phyloP scores from a whole-genome alignment of 2,113 vertebrate genomes.

The Lates calcarifer region DNA sequence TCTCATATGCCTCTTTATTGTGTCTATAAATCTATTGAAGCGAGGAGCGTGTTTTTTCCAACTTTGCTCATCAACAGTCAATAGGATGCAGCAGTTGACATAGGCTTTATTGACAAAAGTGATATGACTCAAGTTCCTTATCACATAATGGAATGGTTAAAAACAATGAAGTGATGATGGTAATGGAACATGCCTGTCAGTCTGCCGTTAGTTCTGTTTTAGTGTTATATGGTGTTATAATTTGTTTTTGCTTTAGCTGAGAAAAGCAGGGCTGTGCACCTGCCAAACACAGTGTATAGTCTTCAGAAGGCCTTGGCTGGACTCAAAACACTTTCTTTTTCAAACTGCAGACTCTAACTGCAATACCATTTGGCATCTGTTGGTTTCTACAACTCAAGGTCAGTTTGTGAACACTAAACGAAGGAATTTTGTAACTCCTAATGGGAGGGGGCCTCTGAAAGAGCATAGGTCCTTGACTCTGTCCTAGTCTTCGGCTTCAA shows the following conservation, averaged over 20 bases:
- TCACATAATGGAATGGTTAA: constrained; percentile 41
- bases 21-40: constrained; percentile 47
- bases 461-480: constrained; percentile 11
- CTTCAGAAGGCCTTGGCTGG: background rate
- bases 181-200: constrained; percentile 7
- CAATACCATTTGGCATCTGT: constrained; percentile 32
- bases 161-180: background rate
- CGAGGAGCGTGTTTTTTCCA: constrained; percentile 26
- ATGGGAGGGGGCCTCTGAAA: background rate
- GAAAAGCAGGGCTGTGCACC: background rate
- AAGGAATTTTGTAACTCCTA: background rate
- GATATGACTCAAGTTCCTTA: constrained; percentile 33
- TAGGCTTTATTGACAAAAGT: constrained; percentile 25
- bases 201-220: constrained; percentile 1
- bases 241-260: background rate
- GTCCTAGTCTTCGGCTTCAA: constrained; percentile 12
- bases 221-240: background rate
- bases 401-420: background rate
- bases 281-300: background rate
- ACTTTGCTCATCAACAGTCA: constrained; percentile 41
- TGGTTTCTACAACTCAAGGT: constrained; percentile 26
- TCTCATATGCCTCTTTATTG: constrained; percentile 38
- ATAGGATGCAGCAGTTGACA: constrained; percentile 40
- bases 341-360: background rate
- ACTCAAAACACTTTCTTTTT: background rate